Evolutionary conservation across 2,888 invertebrate species (phyloP).

Genomic region (Athalia circularis): DNA sequence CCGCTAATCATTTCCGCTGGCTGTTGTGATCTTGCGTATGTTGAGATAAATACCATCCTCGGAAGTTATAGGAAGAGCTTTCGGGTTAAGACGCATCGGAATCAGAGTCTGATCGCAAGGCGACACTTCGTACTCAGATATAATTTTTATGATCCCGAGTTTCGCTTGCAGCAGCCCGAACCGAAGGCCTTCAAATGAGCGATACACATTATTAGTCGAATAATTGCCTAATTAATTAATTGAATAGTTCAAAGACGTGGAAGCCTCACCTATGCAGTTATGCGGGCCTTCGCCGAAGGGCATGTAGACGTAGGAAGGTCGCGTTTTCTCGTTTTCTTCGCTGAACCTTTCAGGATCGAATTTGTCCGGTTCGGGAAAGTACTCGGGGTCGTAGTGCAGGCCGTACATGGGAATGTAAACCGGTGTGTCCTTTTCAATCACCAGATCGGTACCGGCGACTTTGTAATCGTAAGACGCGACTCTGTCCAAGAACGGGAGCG

Average conservation of each 20-base stretch:
- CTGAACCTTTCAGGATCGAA: conserved; percentile 73
- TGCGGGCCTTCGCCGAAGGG: conserved; percentile 71
- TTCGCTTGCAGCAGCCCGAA: conserved; percentile 54
- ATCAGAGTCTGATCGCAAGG: conserved; percentile 51
- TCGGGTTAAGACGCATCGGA: conserved; percentile 52
- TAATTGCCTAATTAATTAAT: neutral
- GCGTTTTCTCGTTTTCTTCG: conserved; percentile 64
- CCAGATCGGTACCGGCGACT: conserved; percentile 59
- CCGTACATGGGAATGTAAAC: conserved; percentile 68
- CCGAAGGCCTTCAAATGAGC: conserved; percentile 49
- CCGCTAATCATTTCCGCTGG: neutral
- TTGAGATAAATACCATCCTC: conserved; percentile 53
- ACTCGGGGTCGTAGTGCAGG: conserved; percentile 69
- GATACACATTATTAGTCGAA: neutral
- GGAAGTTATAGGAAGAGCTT: conserved; percentile 48
- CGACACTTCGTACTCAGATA: conserved; percentile 53
- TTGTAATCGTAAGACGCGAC: conserved; percentile 59
- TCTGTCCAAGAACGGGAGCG: conserved; percentile 65
- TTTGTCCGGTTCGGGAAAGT: conserved; percentile 70
- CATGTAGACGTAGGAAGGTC: conserved; percentile 62
- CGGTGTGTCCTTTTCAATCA: conserved; percentile 66
- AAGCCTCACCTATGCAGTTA: conserved; percentile 66
- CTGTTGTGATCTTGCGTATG: conserved; percentile 46
- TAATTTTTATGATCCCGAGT: conserved; percentile 50
- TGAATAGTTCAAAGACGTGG: neutral